phyloP scores from a whole-genome alignment of 2,888 invertebrate genomes.

The Parnassius glacialis region DNA sequence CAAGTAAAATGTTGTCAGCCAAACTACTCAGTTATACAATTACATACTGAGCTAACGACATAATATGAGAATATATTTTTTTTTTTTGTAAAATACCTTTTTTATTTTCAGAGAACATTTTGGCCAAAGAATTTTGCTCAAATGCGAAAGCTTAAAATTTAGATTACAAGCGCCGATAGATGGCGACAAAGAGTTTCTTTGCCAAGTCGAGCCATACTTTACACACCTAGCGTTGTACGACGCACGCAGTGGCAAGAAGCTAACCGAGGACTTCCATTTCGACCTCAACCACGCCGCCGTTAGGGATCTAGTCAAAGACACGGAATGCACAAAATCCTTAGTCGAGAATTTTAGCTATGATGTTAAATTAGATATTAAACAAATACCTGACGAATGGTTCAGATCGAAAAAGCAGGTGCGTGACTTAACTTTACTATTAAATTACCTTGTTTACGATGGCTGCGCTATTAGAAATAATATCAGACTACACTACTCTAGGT shows the following conservation, averaged over 20 bases:
- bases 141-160: conserved; percentile 91
- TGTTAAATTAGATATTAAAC: conserved; percentile 84
- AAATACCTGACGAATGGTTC: conserved; percentile 88
- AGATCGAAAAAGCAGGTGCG: conserved; percentile 82
- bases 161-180: conserved; percentile 90
- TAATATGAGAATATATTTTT: too few species aligned
- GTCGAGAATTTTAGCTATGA: conserved; percentile 77
- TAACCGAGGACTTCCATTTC: conserved; percentile 96
- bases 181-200: conserved; percentile 86
- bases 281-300: conserved; percentile 90
- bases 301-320: conserved; percentile 76
- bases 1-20: too few species aligned
- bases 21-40: too few species aligned
- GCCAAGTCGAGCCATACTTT: conserved; percentile 96
- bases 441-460: background rate
- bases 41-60: too few species aligned
- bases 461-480: too few species aligned
- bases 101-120: conserved; percentile 86
- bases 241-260: conserved; percentile 90
- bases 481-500: too few species aligned
- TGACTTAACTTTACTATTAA: background rate
- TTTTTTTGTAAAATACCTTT: background rate
- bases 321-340: conserved; percentile 72
- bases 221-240: conserved; percentile 95
- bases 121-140: conserved; percentile 90